These are phyloP conservation scores for Drosophila tristis DNA, from an alignment of 1,140 invertebrate genomes.

Conservation along the genomic window DNA sequence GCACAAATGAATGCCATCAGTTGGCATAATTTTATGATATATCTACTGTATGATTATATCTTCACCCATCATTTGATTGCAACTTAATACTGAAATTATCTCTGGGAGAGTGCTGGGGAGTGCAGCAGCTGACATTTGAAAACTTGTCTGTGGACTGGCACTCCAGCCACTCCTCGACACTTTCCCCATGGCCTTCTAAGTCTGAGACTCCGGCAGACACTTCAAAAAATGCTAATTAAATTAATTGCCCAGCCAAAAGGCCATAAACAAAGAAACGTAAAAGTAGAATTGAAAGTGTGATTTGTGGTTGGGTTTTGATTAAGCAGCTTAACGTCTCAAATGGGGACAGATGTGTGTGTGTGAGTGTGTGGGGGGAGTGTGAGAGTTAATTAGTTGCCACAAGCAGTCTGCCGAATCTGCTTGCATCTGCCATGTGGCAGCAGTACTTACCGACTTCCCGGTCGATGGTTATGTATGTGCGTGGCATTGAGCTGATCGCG, in stretches of 20 bases:
- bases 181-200: too few species aligned
- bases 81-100: too few species aligned
- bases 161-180: too few species aligned
- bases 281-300: slow-evolving; percentile 20
- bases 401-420: background rate
- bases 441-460: slow-evolving; percentile 85
- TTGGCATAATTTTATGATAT: too few species aligned
- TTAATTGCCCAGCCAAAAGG: slow-evolving; percentile 14
- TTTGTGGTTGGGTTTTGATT: slow-evolving; percentile 19
- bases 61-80: too few species aligned
- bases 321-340: background rate
- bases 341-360: slow-evolving; percentile 16
- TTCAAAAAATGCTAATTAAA: slow-evolving; percentile 25
- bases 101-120: too few species aligned
- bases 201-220: slow-evolving; percentile 6
- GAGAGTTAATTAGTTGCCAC: slow-evolving; percentile 17
- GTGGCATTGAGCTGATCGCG: slow-evolving; percentile 85
- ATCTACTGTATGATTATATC: too few species aligned
- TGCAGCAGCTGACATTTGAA: too few species aligned
- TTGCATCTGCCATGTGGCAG: background rate
- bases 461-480: slow-evolving; percentile 85
- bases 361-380: background rate
- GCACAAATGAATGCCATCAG: too few species aligned
- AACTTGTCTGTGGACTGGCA: too few species aligned
- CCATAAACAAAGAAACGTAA: slow-evolving; percentile 11